These are phyloP conservation scores for Volucella zonaria DNA, from an alignment of 2,888 invertebrate species.

Conservation along the genomic window DNA sequence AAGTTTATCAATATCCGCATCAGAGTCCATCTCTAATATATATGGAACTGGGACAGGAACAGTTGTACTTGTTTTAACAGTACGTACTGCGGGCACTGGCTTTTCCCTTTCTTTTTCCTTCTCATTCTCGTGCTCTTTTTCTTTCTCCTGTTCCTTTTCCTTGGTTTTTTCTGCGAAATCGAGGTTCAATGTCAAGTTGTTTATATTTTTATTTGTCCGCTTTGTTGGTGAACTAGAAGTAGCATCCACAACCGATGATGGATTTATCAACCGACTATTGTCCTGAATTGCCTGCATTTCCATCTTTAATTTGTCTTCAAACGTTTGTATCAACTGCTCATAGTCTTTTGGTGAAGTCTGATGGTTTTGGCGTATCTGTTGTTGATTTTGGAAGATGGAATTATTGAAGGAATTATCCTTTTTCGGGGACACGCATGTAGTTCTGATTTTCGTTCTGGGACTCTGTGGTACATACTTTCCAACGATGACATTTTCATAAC, in stretches of 20 bases:
- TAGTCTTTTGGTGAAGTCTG: constrained; percentile 77
- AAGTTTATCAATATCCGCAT: constrained; percentile 70
- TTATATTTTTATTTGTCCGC: constrained; percentile 80
- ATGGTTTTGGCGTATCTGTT: constrained; percentile 77
- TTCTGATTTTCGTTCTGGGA: constrained; percentile 83
- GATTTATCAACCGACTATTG: constrained; percentile 75
- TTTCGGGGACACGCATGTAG: constrained; percentile 84
- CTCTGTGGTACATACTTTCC: constrained; percentile 82
- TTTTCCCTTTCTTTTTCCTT: constrained; percentile 78
- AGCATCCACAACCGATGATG: constrained; percentile 40
- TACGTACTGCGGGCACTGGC: constrained; percentile 79
- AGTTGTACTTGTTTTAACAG: constrained; percentile 75
- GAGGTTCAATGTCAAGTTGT: constrained; percentile 81
- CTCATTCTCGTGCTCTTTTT: constrained; percentile 77
- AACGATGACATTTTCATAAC: constrained; percentile 86
- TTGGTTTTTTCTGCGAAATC: constrained; percentile 55
- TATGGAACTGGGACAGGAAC: constrained; percentile 13
- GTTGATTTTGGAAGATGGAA: constrained; percentile 46
- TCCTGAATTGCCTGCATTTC: constrained; percentile 83
- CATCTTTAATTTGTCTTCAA: constrained; percentile 84
- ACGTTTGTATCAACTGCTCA: constrained; percentile 83
- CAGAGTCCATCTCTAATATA: constrained; percentile 15
- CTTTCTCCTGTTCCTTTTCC: constrained; percentile 40
- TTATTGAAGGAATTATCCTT: constrained; percentile 79
- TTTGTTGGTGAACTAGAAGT: constrained; percentile 74